Evolutionary conservation across 2,113 vertebrate species (phyloP).

Genomic region (Miniopterus natalensis): DNA sequence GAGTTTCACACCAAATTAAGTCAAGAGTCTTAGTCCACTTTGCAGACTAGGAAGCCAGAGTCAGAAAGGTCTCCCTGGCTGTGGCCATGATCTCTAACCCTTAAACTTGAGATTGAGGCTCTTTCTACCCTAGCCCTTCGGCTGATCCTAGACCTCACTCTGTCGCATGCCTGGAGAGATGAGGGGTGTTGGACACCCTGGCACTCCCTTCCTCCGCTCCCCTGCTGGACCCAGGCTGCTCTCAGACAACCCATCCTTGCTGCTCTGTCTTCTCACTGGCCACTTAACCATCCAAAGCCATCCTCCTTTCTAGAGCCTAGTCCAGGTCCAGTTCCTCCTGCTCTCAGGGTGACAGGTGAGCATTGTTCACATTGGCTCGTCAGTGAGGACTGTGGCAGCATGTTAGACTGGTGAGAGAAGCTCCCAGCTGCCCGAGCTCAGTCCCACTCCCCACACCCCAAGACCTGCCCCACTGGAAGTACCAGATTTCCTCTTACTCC

Average conservation of each 20-base stretch:
- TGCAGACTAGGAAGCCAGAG: not conserved
- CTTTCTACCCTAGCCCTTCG: not conserved
- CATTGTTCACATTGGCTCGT: not conserved
- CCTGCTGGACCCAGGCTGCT: too few species aligned
- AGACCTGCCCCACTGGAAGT: not conserved
- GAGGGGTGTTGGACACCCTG: fast-evolving
- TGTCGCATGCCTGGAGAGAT: not conserved
- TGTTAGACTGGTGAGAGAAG: conserved; percentile 37
- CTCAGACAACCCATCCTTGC: not conserved
- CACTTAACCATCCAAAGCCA: not conserved
- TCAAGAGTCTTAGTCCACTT: not conserved
- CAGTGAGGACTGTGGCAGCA: not conserved
- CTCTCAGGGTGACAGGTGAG: not conserved
- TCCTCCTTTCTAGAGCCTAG: not conserved
- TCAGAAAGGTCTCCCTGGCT: not conserved
- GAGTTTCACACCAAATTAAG: not conserved
- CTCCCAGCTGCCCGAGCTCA: conserved; percentile 49
- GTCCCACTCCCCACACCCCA: not conserved
- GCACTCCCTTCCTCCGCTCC: fast-evolving
- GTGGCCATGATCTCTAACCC: not conserved
- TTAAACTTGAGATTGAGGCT: not conserved
- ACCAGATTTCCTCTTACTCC: not conserved
- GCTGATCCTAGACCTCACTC: not conserved
- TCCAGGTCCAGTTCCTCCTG: not conserved
- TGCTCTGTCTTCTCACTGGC: not conserved